Percentiles rank a stretch among this genome's conserved stretches.
These are phyloP conservation scores for Aptenodytes patagonicus DNA, from an alignment of 2,113 vertebrate species.

Conservation along the genomic window DNA sequence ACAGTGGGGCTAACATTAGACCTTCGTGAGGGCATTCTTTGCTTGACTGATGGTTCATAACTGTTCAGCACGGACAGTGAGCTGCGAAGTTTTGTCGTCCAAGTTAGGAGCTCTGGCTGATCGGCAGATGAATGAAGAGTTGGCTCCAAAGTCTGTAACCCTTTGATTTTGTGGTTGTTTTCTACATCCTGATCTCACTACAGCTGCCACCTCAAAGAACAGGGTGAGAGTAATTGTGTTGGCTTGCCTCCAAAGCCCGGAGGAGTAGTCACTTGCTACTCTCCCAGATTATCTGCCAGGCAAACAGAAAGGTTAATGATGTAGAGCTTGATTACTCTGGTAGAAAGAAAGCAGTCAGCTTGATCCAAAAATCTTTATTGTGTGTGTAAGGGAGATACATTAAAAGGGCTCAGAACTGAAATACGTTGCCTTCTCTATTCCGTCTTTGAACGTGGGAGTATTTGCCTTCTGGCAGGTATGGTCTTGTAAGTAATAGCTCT, in stretches of 20 bases:
- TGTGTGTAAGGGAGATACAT: neutral
- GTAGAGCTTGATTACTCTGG: constrained; percentile 48
- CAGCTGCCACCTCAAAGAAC: constrained; percentile 48
- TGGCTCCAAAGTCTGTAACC: constrained; percentile 3
- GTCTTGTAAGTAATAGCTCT: neutral
- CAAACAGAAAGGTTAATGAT: constrained; percentile 68
- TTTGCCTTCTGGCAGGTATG: constrained; percentile 25
- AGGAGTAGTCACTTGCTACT: constrained; percentile 40
- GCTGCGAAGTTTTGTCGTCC: neutral
- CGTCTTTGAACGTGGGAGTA: neutral
- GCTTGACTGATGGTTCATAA: constrained; percentile 1
- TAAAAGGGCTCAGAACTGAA: neutral
- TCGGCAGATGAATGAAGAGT: neutral
- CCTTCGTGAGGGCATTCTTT: neutral
- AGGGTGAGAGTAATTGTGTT: constrained; percentile 49
- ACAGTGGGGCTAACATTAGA: neutral
- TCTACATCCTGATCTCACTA: constrained; percentile 16
- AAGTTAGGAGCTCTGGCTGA: neutral
- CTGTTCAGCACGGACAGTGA: neutral
- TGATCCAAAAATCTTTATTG: constrained; percentile 47
- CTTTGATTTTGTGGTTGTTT: constrained; percentile 1
- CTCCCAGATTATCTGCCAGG: constrained; percentile 39
- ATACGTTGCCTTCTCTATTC: neutral
- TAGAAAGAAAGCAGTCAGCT: constrained; percentile 55
- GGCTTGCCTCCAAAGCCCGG: constrained; percentile 32